Percentiles rank a stretch among this genome's conserved stretches.
Evolutionary conservation across 2,888 invertebrate genomes (phyloP).

Genomic region (Protophormia terraenovae): DNA sequence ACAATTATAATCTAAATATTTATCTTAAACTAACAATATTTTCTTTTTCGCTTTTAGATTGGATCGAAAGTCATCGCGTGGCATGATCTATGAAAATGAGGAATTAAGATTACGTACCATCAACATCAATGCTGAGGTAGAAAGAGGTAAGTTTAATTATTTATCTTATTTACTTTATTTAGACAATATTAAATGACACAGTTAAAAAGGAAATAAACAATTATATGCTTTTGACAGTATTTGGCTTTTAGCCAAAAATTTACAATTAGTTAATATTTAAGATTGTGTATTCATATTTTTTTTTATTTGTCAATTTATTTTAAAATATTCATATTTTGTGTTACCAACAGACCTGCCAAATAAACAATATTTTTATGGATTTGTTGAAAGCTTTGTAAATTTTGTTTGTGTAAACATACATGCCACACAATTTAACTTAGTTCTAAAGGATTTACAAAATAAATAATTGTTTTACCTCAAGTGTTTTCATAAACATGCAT

Average conservation of each 20-base stretch:
- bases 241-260: slow-evolving; percentile 28
- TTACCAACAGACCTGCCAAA: background rate
- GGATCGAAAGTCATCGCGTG: slow-evolving; percentile 94
- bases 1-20: background rate
- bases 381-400: background rate
- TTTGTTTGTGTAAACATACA: background rate
- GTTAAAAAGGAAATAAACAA: slow-evolving; percentile 10
- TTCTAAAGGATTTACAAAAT: background rate
- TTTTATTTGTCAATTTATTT: background rate
- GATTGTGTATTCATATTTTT: background rate
- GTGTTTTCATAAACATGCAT: background rate
- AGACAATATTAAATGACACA: slow-evolving; percentile 10
- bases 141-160: slow-evolving; percentile 86
- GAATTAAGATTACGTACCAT: slow-evolving; percentile 93
- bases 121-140: slow-evolving; percentile 95
- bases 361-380: background rate
- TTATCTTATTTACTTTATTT: background rate
- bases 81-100: slow-evolving; percentile 97
- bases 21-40: background rate
- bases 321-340: background rate
- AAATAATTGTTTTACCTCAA: slow-evolving; percentile 2
- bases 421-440: background rate
- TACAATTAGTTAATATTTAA: background rate
- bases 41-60: slow-evolving; percentile 83
- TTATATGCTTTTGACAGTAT: background rate